Evolutionary conservation across 2,888 invertebrate species (phyloP).

Genomic region (Tenthredo mesomela): DNA sequence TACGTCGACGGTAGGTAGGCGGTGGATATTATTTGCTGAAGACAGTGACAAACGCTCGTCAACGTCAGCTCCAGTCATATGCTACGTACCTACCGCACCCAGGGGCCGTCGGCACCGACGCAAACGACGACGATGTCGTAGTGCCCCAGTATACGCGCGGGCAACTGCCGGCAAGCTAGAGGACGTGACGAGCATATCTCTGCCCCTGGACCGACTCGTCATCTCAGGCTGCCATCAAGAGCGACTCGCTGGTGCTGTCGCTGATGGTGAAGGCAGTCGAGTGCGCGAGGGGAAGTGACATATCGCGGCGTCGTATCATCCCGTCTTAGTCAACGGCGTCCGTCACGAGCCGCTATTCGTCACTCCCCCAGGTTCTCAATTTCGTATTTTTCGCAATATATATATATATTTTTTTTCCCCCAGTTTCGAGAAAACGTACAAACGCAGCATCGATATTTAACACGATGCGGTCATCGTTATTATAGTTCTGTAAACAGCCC

Average conservation of each 20-base stretch:
- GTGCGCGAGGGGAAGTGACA: constrained; percentile 63
- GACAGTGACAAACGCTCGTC: constrained; percentile 77
- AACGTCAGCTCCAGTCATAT: constrained; percentile 74
- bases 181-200: constrained; percentile 76
- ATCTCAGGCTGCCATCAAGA: constrained; percentile 71
- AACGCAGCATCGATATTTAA: no score
- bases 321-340: constrained; percentile 67
- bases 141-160: not conserved
- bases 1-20: constrained; percentile 60
- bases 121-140: constrained; percentile 13
- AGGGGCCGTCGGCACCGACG: constrained; percentile 42
- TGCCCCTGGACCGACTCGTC: constrained; percentile 66
- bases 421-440: no score
- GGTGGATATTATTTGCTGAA: constrained; percentile 76
- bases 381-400: not conserved
- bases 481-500: not conserved
- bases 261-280: constrained; percentile 55
- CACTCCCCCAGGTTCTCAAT: constrained; percentile 44
- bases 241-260: constrained; percentile 57
- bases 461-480: not conserved
- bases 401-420: not conserved
- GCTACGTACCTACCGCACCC: constrained; percentile 53
- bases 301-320: constrained; percentile 67
- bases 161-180: constrained; percentile 66
- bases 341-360: constrained; percentile 58